phyloP scores from a whole-genome alignment of 2,888 invertebrate genomes.

The Thelaira solivaga region DNA sequence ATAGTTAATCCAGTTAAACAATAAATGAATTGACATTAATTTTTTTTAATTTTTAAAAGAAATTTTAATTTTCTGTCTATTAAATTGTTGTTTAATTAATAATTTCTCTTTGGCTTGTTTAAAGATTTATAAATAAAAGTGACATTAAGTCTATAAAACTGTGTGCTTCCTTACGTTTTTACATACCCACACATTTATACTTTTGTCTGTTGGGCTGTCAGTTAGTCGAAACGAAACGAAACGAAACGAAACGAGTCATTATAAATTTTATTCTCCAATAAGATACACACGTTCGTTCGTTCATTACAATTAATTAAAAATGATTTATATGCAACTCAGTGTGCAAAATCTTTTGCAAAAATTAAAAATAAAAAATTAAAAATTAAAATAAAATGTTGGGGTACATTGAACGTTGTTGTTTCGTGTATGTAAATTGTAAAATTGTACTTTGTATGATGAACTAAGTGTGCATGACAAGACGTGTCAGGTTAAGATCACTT shows the following conservation, averaged over 20 bases:
- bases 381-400: slow-evolving; percentile 28
- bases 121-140: slow-evolving; percentile 24
- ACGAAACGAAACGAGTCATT: too few species aligned
- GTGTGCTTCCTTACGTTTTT: background rate
- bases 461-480: slow-evolving; percentile 39
- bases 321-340: slow-evolving; percentile 61
- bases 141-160: slow-evolving; percentile 26
- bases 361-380: background rate
- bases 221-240: too few species aligned
- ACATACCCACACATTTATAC: background rate
- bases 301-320: slow-evolving; percentile 54
- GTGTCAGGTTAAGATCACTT: slow-evolving; percentile 56
- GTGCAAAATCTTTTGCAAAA: slow-evolving; percentile 37
- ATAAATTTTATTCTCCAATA: slow-evolving; percentile 1
- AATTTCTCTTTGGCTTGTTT: too few species aligned
- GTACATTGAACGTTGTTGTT: slow-evolving; percentile 20
- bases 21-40: too few species aligned
- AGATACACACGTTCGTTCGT: background rate
- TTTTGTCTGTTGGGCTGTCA: background rate
- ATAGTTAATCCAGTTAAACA: too few species aligned
- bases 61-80: too few species aligned
- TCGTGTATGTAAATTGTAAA: slow-evolving; percentile 35
- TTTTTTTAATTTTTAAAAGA: too few species aligned
- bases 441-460: slow-evolving; percentile 53
- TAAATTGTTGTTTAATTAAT: too few species aligned